Evolutionary conservation across 2,113 vertebrate species (phyloP).

Genomic region (Cromileptes altivelis): DNA sequence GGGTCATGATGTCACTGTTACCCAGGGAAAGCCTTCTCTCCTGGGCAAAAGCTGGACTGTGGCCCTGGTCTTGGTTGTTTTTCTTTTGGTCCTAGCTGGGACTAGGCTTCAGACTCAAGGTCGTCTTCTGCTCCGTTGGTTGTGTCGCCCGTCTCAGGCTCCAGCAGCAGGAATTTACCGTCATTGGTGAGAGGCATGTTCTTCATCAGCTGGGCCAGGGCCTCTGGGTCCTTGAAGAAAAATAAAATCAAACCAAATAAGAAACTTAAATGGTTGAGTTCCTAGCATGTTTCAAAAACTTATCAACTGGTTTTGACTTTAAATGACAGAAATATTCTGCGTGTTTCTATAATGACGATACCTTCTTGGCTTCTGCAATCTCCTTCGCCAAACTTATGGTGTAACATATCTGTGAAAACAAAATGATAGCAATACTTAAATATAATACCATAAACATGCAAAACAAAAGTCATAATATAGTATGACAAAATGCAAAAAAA

Average conservation of each 20-base stretch:
- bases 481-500: not conserved
- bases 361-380: constrained; percentile 94
- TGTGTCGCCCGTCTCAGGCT: constrained; percentile 81
- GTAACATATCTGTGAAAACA: constrained; percentile 91
- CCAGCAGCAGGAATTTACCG: constrained; percentile 94
- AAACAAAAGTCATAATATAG: not conserved
- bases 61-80: constrained; percentile 3
- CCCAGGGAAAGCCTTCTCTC: constrained; percentile 21
- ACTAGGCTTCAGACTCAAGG: constrained; percentile 94
- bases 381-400: constrained; percentile 96
- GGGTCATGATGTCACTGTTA: constrained; percentile 17
- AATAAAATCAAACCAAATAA: too few relatives aligned
- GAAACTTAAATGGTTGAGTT: not conserved
- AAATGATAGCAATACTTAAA: not conserved
- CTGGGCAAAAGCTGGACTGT: not conserved
- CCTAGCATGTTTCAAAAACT: not conserved
- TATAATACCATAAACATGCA: too few relatives aligned
- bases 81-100: not conserved
- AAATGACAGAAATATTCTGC: not conserved
- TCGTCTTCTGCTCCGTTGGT: constrained; percentile 83
- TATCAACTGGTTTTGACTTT: not conserved
- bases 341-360: constrained; percentile 65
- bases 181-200: constrained; percentile 93
- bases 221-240: constrained; percentile 90
- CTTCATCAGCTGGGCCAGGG: constrained; percentile 93